These are phyloP conservation scores for Temnothorax ravouxi DNA, from an alignment of 2,888 invertebrate genomes.

Conservation along the genomic window DNA sequence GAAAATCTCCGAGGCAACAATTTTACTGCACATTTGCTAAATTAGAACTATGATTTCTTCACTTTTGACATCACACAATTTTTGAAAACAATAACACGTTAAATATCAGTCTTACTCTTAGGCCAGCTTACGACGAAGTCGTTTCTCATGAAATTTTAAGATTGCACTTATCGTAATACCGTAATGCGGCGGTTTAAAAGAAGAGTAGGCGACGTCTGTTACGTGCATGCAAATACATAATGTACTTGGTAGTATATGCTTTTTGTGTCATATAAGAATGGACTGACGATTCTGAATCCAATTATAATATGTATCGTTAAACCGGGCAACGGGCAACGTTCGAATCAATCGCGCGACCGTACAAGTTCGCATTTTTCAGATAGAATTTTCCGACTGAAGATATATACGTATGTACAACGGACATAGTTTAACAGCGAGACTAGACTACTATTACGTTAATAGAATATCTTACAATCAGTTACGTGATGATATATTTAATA, in stretches of 20 bases:
- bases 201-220: conserved; percentile 6
- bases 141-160: conserved; percentile 31
- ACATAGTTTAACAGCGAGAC: no score
- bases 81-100: background rate
- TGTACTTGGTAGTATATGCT: conserved; percentile 1
- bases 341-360: conserved; percentile 65
- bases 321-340: background rate
- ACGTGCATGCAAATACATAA: conserved; percentile 43
- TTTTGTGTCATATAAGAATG: conserved; percentile 41
- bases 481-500: background rate
- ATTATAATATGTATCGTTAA: conserved; percentile 31
- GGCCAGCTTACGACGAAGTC: background rate
- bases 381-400: conserved; percentile 18
- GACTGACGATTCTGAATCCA: background rate
- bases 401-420: no score
- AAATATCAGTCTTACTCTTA: background rate
- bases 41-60: conserved; percentile 13
- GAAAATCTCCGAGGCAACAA: background rate
- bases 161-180: conserved; percentile 36
- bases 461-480: no score
- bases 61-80: background rate
- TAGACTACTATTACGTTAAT: no score
- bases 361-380: conserved; percentile 60
- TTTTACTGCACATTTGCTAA: conserved; percentile 35
- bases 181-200: background rate